A percentile compares a stretch with the other conserved stretches of the same genome.
Evolutionary conservation across 2,888 invertebrate genomes (phyloP).

Genomic region (Isoperla grammatica): DNA sequence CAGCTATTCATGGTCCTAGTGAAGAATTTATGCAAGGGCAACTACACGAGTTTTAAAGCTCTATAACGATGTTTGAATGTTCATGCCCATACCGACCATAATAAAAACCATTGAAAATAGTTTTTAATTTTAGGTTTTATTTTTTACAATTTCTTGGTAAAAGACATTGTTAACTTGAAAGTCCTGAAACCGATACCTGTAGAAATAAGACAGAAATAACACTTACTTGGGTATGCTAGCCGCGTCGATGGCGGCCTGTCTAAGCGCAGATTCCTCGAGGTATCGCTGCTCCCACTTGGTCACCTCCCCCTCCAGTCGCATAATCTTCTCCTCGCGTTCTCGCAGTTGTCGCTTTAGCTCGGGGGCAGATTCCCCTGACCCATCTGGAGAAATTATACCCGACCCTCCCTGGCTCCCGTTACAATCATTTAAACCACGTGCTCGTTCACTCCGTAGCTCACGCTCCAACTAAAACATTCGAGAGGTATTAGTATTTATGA

Average conservation of each 20-base stretch:
- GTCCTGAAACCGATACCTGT: too few species aligned
- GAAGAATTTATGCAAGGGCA: too few species aligned
- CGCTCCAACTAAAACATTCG: constrained; percentile 58
- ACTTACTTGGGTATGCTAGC: constrained; percentile 66
- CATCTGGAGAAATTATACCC: constrained; percentile 30
- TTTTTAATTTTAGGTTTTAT: too few species aligned
- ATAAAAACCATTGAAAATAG: too few species aligned
- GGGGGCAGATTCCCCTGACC: constrained; percentile 51
- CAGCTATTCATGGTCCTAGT: too few species aligned
- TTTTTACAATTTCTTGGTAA: too few species aligned
- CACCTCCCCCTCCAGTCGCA: constrained; percentile 71
- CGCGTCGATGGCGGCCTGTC: constrained; percentile 77
- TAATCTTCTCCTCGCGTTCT: constrained; percentile 65
- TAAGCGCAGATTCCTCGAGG: constrained; percentile 70
- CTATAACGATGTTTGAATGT: too few species aligned
- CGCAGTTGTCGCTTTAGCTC: constrained; percentile 59
- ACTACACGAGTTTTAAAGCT: too few species aligned
- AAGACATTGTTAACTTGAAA: too few species aligned
- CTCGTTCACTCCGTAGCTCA: constrained; percentile 64
- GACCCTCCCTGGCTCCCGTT: constrained; percentile 34
- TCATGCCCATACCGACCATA: too few species aligned
- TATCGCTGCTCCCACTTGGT: constrained; percentile 83
- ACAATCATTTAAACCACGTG: constrained; percentile 42
- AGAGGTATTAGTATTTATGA: too few species aligned
- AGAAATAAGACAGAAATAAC: too few species aligned